Base-by-base conservation (phyloP, 1,140 invertebrate genomes). In the Diorhabda sublineata region DNA sequence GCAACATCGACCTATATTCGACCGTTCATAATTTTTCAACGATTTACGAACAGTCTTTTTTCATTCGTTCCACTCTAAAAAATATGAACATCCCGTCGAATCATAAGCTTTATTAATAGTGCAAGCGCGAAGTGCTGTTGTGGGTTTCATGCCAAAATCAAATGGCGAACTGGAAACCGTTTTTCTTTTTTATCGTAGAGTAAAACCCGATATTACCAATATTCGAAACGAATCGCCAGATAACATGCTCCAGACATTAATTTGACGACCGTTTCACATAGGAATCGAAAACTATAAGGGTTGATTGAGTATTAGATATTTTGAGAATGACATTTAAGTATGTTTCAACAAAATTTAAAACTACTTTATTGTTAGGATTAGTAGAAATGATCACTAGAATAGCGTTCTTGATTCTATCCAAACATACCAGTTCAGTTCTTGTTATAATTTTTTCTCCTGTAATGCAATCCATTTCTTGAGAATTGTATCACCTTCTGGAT, bases 101-200 rank as follows among this genome's bases (percentile, higher is more conserved):
- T 52, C 47, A 52, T 52, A 52, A 52, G 47, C 47, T 52, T 52
- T 52, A 52, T 52, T 52, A 52, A 52, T 52, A 52, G 47, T 8
- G n/a, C 6, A 6, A 52, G 47, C 6, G 47, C 6, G n/a, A 52
- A 52, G 47, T 52, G 47, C 47, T 52, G 47, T n/a, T 6, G 47
- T 52, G n/a, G 47, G 47, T 52, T 52, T 52, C 6, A 52, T 52
- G 47, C 47, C 47, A 4, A 52, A 52, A 52, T n/a, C 47, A 52
- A 52, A 52, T n/a, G n/a, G 47, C n/a, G 47, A 52, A 52, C 6
- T 52, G 47, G 47, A 52, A 52, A 52, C 6, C 47, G 47, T 52
- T 52, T 52, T 52, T 52, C 47, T 6, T 52, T 52, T 52, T 52
- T 52, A 52, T 52, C 47, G 47, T n/a, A 52, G 47, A 6, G 47